phyloP scores from a whole-genome alignment of 2,113 vertebrate genomes.

The Carlito syrichta region DNA sequence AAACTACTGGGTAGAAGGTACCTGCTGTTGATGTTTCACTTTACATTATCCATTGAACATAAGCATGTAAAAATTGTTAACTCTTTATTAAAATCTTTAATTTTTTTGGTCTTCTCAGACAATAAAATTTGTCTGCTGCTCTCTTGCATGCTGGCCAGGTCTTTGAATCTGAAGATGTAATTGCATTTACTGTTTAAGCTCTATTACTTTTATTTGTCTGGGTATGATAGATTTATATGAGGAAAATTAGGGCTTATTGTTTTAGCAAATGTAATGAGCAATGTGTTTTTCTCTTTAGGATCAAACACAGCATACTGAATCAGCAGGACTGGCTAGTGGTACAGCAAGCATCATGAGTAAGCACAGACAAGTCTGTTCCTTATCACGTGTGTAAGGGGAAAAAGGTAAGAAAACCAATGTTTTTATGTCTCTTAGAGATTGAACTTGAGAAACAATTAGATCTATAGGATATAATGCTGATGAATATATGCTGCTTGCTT shows the following conservation, averaged over 20 bases:
- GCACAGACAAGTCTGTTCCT: constrained; percentile 74
- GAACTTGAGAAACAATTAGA: constrained; percentile 36
- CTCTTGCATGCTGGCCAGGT: background rate
- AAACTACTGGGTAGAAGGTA: constrained; percentile 60
- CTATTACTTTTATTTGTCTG: constrained; percentile 68
- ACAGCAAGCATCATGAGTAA: constrained; percentile 81
- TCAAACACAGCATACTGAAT: constrained; percentile 75
- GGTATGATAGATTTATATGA: constrained; percentile 38
- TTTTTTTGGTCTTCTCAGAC: constrained; percentile 58
- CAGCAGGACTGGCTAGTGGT: constrained; percentile 77
- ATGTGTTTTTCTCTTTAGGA: constrained; percentile 79
- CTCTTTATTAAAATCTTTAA: constrained; percentile 18
- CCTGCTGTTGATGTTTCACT: constrained; percentile 38
- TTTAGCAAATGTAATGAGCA: constrained; percentile 70
- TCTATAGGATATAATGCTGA: constrained; percentile 33
- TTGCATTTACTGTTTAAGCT: constrained; percentile 57
- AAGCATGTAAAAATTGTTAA: constrained; percentile 15
- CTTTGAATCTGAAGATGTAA: constrained; percentile 61
- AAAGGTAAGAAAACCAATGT: constrained; percentile 79
- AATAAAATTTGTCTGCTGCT: background rate
- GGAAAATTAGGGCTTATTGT: constrained; percentile 60
- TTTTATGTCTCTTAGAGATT: constrained; percentile 37
- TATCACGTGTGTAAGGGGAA: constrained; percentile 74
- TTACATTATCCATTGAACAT: constrained; percentile 61
- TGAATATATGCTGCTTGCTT: constrained; percentile 13